phyloP scores from a whole-genome alignment of 2,888 invertebrate species.

The Dasysyrphus tricinctus region DNA sequence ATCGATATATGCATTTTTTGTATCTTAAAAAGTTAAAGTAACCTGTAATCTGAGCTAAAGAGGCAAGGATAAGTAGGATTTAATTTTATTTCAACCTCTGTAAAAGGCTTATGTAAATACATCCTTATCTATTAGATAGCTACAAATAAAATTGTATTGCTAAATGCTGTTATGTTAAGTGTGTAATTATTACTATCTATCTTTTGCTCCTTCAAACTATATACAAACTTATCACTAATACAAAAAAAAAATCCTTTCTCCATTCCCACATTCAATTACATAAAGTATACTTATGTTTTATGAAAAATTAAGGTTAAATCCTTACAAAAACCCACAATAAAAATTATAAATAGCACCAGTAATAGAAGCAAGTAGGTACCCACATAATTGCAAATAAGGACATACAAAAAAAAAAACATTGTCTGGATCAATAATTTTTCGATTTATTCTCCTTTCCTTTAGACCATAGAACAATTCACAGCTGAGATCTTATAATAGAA shows the following conservation, averaged over 20 bases:
- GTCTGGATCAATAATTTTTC: conserved; percentile 55
- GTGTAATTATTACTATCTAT: neutral
- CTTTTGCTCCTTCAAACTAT: neutral
- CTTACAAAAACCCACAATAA: conserved; percentile 13
- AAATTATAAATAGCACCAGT: conserved; percentile 17
- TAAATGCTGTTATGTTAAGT: neutral
- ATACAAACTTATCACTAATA: neutral
- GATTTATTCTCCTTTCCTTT: conserved; percentile 56
- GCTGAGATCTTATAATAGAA: conserved; percentile 59
- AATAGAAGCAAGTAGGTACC: neutral
- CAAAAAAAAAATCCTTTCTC: neutral
- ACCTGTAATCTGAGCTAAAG: neutral
- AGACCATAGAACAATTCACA: conserved; percentile 46
- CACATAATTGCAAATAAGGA: conserved; percentile 32
- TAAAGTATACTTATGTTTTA: conserved; percentile 2
- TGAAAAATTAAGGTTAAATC: conserved; percentile 31
- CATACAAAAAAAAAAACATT: conserved; percentile 36
- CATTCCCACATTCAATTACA: conserved; percentile 12
- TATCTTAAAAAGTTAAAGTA: too few relatives aligned
- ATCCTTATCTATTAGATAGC: neutral
- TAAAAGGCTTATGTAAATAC: neutral
- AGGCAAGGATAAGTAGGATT: neutral
- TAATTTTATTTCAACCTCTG: neutral
- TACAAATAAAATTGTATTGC: neutral
- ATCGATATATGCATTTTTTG: too few relatives aligned